These are phyloP conservation scores for Trichopoda pennipes DNA, from an alignment of 2,888 invertebrate genomes.

Conservation along the genomic window DNA sequence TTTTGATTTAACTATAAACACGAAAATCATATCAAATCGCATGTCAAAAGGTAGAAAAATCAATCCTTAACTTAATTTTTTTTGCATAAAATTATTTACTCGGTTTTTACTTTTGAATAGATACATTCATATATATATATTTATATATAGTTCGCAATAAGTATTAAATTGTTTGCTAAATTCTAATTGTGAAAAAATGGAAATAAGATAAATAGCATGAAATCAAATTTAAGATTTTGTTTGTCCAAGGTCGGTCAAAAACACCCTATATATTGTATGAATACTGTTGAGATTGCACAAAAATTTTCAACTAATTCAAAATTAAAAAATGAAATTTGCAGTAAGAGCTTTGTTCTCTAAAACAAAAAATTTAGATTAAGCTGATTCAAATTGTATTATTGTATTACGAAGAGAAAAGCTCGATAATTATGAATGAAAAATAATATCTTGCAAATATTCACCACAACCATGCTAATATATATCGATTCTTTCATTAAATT, in stretches of 20 bases:
- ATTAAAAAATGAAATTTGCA: no score
- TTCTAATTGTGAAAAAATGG: constrained; percentile 32
- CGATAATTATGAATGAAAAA: no score
- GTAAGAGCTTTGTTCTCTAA: no score
- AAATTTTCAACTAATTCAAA: no score
- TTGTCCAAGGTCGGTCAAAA: constrained; percentile 37
- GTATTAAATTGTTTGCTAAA: constrained; percentile 46
- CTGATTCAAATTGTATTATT: no score
- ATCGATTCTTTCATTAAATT: no score
- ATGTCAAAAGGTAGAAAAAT: constrained; percentile 40
- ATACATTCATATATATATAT: background rate
- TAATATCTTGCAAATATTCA: no score
- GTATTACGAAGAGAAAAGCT: no score
- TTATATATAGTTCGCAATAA: constrained; percentile 7
- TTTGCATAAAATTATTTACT: background rate
- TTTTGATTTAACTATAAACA: constrained; percentile 15
- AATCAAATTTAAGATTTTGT: background rate
- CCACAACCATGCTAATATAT: no score
- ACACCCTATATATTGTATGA: constrained; percentile 1
- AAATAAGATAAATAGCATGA: background rate
- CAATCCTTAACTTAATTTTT: constrained; percentile 35
- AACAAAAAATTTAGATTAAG: no score
- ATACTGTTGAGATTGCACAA: background rate
- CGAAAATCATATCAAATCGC: constrained; percentile 55
- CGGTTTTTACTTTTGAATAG: background rate